Percentiles rank a stretch among this genome's conserved stretches.
phyloP scores from a whole-genome alignment of 92 coral and sea anemone genomes.

The Parazoanthus darwini region DNA sequence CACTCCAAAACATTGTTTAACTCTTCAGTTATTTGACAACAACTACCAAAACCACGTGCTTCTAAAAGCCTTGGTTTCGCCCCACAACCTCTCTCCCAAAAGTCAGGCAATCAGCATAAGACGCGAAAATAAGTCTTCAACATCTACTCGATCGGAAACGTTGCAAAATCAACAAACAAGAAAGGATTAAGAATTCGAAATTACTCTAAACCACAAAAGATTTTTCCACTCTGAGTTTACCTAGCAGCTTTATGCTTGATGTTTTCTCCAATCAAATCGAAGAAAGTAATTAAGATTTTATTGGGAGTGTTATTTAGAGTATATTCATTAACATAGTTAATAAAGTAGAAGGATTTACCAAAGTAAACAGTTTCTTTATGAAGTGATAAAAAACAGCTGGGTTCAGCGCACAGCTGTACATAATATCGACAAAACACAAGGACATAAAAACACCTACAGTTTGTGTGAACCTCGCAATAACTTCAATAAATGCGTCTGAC shows the following conservation, averaged over 20 bases:
- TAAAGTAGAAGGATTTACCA: constrained; percentile 14
- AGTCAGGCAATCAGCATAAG: neutral
- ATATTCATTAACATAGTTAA: constrained; percentile 39
- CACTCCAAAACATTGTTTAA: neutral
- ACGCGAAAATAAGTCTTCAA: neutral
- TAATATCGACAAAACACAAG: neutral
- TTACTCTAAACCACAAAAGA: constrained; percentile 3
- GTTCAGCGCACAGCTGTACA: neutral
- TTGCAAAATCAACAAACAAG: neutral
- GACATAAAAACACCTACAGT: neutral
- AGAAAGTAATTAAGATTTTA: constrained; percentile 34
- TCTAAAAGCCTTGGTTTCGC: neutral
- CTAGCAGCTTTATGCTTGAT: constrained; percentile 1
- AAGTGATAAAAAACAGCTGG: constrained; percentile 9
- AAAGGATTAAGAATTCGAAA: neutral
- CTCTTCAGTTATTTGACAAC: neutral
- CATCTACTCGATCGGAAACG: neutral
- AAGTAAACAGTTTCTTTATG: constrained; percentile 15
- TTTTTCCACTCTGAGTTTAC: constrained; percentile 23
- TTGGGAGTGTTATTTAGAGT: constrained; percentile 11
- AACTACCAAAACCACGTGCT: constrained; percentile 9
- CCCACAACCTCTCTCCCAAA: neutral
- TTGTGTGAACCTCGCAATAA: neutral
- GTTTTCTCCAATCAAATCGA: constrained; percentile 37
- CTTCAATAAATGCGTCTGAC: too few species aligned